Evolutionary conservation across 2,888 invertebrate species (phyloP).

Genomic region (Punctoribates punctum): DNA sequence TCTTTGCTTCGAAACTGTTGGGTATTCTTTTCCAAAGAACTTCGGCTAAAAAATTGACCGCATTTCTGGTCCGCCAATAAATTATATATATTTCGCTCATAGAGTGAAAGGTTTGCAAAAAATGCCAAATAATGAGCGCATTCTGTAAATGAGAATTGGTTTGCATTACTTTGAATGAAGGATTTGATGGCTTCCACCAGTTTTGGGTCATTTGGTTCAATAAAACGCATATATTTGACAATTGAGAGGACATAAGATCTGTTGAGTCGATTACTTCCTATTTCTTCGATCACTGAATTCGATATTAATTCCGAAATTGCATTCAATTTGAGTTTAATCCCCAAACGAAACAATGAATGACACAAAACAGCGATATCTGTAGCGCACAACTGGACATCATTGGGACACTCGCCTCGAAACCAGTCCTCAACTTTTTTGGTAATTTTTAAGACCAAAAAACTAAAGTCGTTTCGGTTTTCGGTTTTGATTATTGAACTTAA

Average conservation of each 20-base stretch:
- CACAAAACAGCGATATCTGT: constrained; percentile 14
- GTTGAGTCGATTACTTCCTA: neutral
- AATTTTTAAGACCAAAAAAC: neutral
- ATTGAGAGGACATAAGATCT: constrained; percentile 1
- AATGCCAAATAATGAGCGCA: constrained; percentile 45
- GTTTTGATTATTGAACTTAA: constrained; percentile 8
- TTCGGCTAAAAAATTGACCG: neutral
- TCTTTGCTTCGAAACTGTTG: constrained; percentile 43
- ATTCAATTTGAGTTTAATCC: neutral
- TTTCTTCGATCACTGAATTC: neutral
- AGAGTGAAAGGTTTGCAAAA: constrained; percentile 43
- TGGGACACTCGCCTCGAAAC: neutral
- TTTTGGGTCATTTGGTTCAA: neutral
- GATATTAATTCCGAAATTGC: neutral
- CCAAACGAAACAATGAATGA: neutral
- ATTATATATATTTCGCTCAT: constrained; percentile 38
- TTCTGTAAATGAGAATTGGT: constrained; percentile 39
- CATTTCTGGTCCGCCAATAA: constrained; percentile 35
- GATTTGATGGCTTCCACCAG: neutral
- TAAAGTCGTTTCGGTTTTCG: neutral
- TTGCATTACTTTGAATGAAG: neutral
- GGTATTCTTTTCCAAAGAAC: constrained; percentile 28
- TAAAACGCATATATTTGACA: constrained; percentile 12
- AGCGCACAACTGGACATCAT: neutral
- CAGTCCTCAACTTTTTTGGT: neutral